Evolutionary conservation across 2,888 invertebrate genomes (phyloP), one percentile per base, ranked within the genome.

Genomic region (Diarsia dahlii): DNA sequence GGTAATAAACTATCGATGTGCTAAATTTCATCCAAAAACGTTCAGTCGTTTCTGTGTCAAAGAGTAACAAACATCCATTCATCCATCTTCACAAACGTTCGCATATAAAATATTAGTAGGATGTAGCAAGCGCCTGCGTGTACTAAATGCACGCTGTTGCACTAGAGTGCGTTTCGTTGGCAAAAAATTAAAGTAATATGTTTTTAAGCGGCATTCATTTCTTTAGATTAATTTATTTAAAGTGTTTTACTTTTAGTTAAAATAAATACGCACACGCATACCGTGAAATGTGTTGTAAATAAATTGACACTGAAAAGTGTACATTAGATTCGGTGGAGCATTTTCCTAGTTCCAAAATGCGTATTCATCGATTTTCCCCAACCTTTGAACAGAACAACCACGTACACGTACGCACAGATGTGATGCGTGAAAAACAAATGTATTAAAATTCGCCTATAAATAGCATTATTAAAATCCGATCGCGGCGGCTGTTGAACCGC

Each of bases 401-500:
- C 46, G 48, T 63, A 80, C 68, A 85, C 78, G 87, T 88, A 78
- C 46, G 28, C 50, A 87, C 81, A 80, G 78, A 78, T 77, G 76
- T 73, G 78, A 84, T 83, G 88, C 88, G 89, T 91, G 88, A 89
- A 90, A 89, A 89, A 87, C 84, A 89, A 86, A 88, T 88, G 87
- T 89, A 90, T 91, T 90, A 89, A 89, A 90, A 91, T 91, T 93
- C 88, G 85, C 87, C 89, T 93, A 92, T 92, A 92, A 93, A 94
- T 93, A 93, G 92, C 90, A 84, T 89, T 92, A 92, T 93, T 93
- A 92, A 91, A 92, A 91, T 89, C 90, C 89, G 89, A 91, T 93
- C 89, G 89, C 76, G 85, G 87, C 81, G 93, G 92, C 85, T 93
- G 90, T 93, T 94, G 93, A 94, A 92, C 94, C 86, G 90, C 88